Conservation (phyloP, 2,113 vertebrate genomes). For the Rhipidura dahli region DNA sequence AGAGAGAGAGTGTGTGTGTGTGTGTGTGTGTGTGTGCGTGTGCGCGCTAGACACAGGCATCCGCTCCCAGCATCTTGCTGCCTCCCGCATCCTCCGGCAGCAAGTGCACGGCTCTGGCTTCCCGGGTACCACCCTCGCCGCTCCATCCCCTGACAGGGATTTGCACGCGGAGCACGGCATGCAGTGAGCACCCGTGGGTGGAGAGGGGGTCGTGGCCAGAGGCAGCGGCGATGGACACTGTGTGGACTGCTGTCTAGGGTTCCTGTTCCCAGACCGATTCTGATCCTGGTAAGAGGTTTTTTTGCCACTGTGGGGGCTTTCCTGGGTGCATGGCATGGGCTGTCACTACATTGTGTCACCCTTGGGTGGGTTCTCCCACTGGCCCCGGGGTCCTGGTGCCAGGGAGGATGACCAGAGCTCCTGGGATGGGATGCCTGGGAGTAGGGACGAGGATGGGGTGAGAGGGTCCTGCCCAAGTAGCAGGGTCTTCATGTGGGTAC, state of each 20-base stretch:
- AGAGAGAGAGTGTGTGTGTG: neutral
- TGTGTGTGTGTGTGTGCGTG: neutral
- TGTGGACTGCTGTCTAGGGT: neutral
- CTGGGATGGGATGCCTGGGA: neutral
- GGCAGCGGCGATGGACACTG: neutral
- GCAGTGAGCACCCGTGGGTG: neutral
- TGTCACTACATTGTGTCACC: neutral
- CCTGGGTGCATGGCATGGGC: neutral
- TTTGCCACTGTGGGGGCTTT: neutral
- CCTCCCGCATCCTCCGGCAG: conserved; percentile 20
- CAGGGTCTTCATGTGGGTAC: neutral
- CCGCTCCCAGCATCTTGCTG: conserved; percentile 14
- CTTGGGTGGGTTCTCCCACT: neutral
- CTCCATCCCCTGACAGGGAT: neutral
- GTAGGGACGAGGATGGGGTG: neutral
- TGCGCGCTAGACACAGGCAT: neutral
- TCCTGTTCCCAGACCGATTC: neutral
- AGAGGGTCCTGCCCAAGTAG: neutral
- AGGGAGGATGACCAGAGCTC: neutral
- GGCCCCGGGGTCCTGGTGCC: neutral
- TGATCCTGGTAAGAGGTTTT: neutral
- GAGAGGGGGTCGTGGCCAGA: neutral
- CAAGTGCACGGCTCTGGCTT: conserved; percentile 7
- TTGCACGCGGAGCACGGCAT: neutral
- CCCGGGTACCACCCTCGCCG: neutral